These are phyloP conservation scores for Drosophila novamexicana DNA, from an alignment of 1,140 invertebrate genomes.

Conservation along the genomic window DNA sequence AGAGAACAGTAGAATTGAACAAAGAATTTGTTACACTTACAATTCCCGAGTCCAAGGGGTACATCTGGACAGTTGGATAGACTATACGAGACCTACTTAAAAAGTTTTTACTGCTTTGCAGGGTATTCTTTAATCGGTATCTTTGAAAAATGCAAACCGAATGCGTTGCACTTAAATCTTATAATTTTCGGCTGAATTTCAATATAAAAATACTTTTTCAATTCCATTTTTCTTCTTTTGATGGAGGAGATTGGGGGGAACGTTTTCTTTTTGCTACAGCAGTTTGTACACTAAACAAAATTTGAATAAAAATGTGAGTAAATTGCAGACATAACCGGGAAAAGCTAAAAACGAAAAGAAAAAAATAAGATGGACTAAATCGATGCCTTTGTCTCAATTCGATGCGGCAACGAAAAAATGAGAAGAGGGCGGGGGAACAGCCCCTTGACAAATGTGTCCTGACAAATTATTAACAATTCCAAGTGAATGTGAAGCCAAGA, in stretches of 20 bases:
- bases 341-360: slow-evolving; percentile 21
- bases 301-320: slow-evolving; percentile 79
- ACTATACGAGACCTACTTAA: too few relatives aligned
- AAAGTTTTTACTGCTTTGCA: neutral
- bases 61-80: neutral
- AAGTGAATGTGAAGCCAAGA: slow-evolving; percentile 36
- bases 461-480: slow-evolving; percentile 79
- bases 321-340: slow-evolving; percentile 65
- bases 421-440: neutral
- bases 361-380: slow-evolving; percentile 35
- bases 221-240: slow-evolving; percentile 17
- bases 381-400: slow-evolving; percentile 58
- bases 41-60: neutral
- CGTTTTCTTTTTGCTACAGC: slow-evolving; percentile 44
- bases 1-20: too few relatives aligned
- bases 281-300: slow-evolving; percentile 58
- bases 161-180: neutral
- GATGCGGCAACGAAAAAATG: slow-evolving; percentile 27
- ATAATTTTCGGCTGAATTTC: slow-evolving; percentile 35
- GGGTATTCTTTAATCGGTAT: neutral
- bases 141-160: slow-evolving; percentile 5
- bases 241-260: neutral
- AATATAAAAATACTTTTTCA: slow-evolving; percentile 40
- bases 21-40: neutral
- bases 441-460: slow-evolving; percentile 41